Conservation (phyloP, 2,888 invertebrate genomes). For the Blastobasis adustella region DNA sequence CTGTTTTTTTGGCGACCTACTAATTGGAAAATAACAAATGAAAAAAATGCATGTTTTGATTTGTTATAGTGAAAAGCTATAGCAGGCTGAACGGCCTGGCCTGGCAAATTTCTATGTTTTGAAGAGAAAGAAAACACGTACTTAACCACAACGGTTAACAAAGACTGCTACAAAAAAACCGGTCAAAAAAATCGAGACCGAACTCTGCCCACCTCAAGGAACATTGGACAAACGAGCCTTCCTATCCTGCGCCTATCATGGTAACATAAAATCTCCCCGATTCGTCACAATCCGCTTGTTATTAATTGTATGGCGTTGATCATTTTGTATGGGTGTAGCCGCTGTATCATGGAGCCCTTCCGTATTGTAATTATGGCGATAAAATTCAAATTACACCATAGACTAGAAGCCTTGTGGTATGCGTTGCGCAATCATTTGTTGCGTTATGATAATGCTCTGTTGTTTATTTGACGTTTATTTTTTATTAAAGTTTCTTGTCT, state of each 20-base stretch:
- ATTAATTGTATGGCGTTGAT: conserved; percentile 18
- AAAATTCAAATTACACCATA: conserved; percentile 25
- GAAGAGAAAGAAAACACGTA: not conserved
- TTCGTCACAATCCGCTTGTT: conserved; percentile 37
- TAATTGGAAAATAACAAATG: too few relatives aligned
- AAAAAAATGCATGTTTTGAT: too few relatives aligned
- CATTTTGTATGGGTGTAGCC: too few relatives aligned
- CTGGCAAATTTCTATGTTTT: too few relatives aligned
- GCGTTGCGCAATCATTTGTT: not conserved
- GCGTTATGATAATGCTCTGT: not conserved
- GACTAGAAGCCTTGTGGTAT: conserved; percentile 6
- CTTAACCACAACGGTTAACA: too few relatives aligned
- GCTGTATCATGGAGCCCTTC: conserved; percentile 19
- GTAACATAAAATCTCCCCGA: conserved; percentile 32
- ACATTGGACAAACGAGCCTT: conserved; percentile 10
- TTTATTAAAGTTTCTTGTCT: not conserved
- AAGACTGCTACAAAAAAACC: too few relatives aligned
- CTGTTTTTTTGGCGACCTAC: too few relatives aligned
- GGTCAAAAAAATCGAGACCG: conserved; percentile 17
- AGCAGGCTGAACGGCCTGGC: too few relatives aligned
- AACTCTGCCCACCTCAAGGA: conserved; percentile 17
- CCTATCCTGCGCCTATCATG: conserved; percentile 22
- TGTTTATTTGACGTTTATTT: conserved; percentile 1
- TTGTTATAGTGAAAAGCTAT: too few relatives aligned
- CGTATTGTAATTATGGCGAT: conserved; percentile 28